Percentiles rank a stretch among this genome's conserved stretches.
Conservation (phyloP, 2,113 vertebrate species). For the Grus americana region DNA sequence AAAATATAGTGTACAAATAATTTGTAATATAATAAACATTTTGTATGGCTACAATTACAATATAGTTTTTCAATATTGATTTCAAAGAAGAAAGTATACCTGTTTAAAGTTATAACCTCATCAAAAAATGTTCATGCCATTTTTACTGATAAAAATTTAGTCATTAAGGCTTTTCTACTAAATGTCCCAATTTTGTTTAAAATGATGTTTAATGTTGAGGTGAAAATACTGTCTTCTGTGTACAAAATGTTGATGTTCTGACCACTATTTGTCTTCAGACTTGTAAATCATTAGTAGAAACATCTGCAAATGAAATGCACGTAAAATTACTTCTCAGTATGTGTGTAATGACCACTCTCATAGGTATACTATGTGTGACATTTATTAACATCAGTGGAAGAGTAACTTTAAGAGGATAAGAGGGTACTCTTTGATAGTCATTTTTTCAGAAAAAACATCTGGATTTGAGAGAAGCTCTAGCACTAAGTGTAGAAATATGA, state of each 20-base stretch:
- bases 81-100: neutral
- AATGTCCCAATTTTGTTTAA: neutral
- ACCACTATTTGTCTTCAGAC: neutral
- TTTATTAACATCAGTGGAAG: neutral
- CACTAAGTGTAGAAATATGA: neutral
- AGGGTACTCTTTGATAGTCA: neutral
- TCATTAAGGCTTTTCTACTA: neutral
- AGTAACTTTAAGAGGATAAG: neutral
- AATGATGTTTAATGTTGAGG: neutral
- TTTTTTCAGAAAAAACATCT: neutral
- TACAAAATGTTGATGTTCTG: neutral
- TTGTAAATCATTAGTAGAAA: neutral
- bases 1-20: conserved; percentile 66
- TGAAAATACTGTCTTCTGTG: neutral
- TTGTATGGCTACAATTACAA: conserved; percentile 55
- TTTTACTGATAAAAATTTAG: neutral
- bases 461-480: neutral
- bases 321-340: neutral
- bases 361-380: neutral
- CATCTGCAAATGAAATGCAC: neutral
- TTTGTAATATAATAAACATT: conserved; percentile 74
- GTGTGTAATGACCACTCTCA: neutral
- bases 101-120: neutral
- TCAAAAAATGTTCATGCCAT: neutral
- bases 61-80: conserved; percentile 52